These are phyloP conservation scores for Drosophila littoralis DNA, from an alignment of 1,140 invertebrate species.

Conservation along the genomic window DNA sequence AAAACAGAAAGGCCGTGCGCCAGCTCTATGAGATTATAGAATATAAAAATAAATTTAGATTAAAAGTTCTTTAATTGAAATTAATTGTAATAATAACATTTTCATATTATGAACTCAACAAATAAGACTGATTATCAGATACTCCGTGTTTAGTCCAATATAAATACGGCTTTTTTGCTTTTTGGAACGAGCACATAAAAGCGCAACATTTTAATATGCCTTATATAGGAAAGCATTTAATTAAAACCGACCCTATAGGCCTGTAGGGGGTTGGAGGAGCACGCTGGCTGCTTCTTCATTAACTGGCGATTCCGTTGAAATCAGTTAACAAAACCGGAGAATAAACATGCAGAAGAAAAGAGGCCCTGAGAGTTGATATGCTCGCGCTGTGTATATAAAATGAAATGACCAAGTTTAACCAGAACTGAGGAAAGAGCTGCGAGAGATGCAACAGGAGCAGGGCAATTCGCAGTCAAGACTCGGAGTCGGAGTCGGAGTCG, in stretches of 20 bases:
- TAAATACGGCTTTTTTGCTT: no score
- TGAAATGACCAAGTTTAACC: slow-evolving; percentile 68
- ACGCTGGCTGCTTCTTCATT: slow-evolving; percentile 18
- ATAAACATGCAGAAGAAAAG: slow-evolving; percentile 17
- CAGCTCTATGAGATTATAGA: no score
- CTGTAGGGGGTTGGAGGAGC: slow-evolving; percentile 36
- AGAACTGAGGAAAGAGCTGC: slow-evolving; percentile 58
- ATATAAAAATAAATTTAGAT: no score
- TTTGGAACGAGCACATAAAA: background rate
- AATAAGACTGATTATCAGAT: no score
- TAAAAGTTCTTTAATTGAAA: no score
- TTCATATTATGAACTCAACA: no score
- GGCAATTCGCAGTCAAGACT: background rate
- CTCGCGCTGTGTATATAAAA: slow-evolving; percentile 16
- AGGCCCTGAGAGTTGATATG: slow-evolving; percentile 11
- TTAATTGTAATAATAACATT: no score
- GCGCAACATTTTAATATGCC: slow-evolving; percentile 48
- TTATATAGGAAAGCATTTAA: slow-evolving; percentile 67
- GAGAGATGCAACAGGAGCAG: slow-evolving; percentile 27
- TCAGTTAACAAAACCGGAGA: slow-evolving; percentile 64
- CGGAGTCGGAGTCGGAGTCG: background rate
- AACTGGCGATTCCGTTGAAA: slow-evolving; percentile 60
- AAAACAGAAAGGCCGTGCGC: no score
- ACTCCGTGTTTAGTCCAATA: no score
- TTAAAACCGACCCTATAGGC: slow-evolving; percentile 58